Evolutionary conservation across 2,888 invertebrate species (phyloP), one percentile per base, ranked within the genome.

Genomic region (Hetaerina titia): DNA sequence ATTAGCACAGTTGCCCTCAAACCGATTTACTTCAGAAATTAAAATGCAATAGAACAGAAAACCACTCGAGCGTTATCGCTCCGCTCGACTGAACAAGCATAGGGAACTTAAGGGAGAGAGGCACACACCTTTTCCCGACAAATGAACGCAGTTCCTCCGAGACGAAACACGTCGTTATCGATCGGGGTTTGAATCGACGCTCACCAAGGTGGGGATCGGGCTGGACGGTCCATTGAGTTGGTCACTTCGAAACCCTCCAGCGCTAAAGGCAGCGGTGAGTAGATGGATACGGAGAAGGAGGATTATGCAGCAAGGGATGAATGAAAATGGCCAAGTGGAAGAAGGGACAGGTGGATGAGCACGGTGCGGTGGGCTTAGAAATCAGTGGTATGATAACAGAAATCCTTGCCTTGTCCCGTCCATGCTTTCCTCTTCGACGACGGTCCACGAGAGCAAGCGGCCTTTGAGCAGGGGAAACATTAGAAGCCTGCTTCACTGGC

Each of bases 371-470:
- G 81, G 81, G 11, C 31, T 31, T 11, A 81, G 81, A 31, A 81
- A 81, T 81, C 81, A 81, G 25, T 81, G 81, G 31, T 31, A 81
- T 81, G 81, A 81, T 81, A 81, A 81, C 81, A 11, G 81, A 81
- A 31, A 81, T 81, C 81, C 81, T 81, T 13, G 15, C 15, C 31
- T 31, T 4, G 25, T 81, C 25, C 31, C 45, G 11, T 81, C 81
- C 22, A 31, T 31, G 81, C 81, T 4, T 4, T 81, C n/a, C 25
- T 19, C 81, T 13, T 31, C 25, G 81, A 31, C 13, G 31, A 31
- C 31, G 2, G 81, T 81, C 13, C 4, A 15, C 31, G 81, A 81
- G 13, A 69, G 25, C n/a, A 81, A 31, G 31, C 81, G 81, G 25
- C 81, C 81, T 31, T 81, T 31, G 13, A 31, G 31, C 25, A 15